phyloP scores from a whole-genome alignment of 64 coral and sea anemone genomes.

The Actinia equina region DNA sequence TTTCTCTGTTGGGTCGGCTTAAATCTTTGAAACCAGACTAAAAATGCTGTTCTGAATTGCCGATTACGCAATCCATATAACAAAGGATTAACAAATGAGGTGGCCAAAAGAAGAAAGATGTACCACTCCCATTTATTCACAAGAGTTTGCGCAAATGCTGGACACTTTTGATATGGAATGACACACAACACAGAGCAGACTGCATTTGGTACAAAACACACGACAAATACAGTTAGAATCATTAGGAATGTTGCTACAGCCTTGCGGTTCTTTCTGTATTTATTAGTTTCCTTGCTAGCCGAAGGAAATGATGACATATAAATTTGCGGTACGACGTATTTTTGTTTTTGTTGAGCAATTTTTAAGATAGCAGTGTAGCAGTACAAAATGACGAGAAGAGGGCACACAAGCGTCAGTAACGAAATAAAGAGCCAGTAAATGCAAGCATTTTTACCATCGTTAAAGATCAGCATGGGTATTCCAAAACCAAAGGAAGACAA shows the following conservation, averaged over 20 bases:
- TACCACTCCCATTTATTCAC: background rate
- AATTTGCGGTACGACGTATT: background rate
- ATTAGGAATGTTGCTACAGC: slow-evolving; percentile 56
- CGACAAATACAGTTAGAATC: slow-evolving; percentile 42
- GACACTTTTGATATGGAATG: background rate
- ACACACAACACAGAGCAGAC: background rate
- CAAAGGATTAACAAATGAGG: slow-evolving; percentile 55
- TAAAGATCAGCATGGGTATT: background rate
- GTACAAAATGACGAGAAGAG: background rate
- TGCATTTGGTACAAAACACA: slow-evolving; percentile 28
- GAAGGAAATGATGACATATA: background rate
- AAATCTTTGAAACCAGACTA: background rate
- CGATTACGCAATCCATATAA: slow-evolving; percentile 48
- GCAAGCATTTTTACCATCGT: background rate
- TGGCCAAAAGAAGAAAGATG: slow-evolving; percentile 7
- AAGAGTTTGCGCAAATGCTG: background rate
- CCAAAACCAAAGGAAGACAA: background rate
- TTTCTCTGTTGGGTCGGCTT: too few species aligned
- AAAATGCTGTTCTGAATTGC: slow-evolving; percentile 55
- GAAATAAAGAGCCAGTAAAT: slow-evolving; percentile 12
- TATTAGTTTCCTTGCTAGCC: background rate
- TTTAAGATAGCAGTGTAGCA: background rate
- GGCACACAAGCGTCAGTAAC: background rate
- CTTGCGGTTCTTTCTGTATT: slow-evolving; percentile 40
- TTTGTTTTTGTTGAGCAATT: background rate